A percentile compares a stretch with the other conserved stretches of the same genome.
Evolutionary conservation across 2,888 invertebrate genomes (phyloP).

Genomic region (Halocaridina rubra): DNA sequence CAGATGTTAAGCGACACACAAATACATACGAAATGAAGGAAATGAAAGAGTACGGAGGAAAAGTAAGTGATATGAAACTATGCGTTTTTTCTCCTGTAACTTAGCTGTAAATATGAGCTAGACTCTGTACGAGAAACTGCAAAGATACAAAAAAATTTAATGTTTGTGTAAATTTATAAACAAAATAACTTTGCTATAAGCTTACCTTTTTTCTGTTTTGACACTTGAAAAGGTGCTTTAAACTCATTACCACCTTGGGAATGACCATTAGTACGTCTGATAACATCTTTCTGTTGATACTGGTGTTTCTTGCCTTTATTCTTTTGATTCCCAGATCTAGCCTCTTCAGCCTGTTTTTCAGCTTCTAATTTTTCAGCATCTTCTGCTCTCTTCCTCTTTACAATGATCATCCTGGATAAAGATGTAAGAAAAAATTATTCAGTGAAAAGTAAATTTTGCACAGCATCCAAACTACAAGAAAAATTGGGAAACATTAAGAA

Average conservation of each 20-base stretch:
- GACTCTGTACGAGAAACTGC: no score
- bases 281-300: neutral
- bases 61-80: no score
- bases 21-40: no score
- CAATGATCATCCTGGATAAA: slow-evolving; percentile 38
- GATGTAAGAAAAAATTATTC: neutral
- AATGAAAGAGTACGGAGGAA: no score
- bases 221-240: slow-evolving; percentile 39
- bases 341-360: slow-evolving; percentile 58
- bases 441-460: neutral
- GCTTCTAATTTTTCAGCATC: slow-evolving; percentile 39
- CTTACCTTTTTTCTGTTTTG: slow-evolving; percentile 26
- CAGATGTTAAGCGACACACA: no score
- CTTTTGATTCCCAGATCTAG: neutral
- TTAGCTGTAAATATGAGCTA: no score
- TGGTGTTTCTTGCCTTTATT: slow-evolving; percentile 27
- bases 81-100: no score
- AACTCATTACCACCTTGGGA: neutral
- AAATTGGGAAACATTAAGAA: neutral
- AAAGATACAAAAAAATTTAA: no score
- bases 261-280: neutral
- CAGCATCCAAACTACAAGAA: neutral
- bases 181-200: no score
- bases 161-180: no score
- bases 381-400: slow-evolving; percentile 55